Evolutionary conservation across 2,113 vertebrate genomes (phyloP).

Genomic region (Melanerpes formicivorus): DNA sequence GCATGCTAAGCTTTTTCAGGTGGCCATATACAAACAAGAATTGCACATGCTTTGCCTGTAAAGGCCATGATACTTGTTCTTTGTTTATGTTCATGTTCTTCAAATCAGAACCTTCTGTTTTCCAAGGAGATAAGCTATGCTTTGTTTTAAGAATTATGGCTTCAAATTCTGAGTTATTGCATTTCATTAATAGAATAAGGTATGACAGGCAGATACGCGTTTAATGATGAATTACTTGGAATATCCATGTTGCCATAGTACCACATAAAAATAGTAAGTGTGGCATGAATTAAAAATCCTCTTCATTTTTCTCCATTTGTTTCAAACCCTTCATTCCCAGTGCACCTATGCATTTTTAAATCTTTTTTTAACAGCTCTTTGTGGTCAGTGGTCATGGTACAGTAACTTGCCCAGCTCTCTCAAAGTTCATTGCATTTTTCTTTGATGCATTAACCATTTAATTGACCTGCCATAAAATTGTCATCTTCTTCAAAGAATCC

Average conservation of each 20-base stretch:
- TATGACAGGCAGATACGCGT: slow-evolving; percentile 8
- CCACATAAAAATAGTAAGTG: slow-evolving; percentile 51
- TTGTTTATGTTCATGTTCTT: not conserved
- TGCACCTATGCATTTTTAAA: not conserved
- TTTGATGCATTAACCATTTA: not conserved
- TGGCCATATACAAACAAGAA: not conserved
- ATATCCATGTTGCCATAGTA: slow-evolving; percentile 64
- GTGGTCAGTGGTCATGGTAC: not conserved
- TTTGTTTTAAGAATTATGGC: not conserved
- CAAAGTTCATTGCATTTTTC: not conserved
- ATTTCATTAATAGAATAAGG: slow-evolving; percentile 50
- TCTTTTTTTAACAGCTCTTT: not conserved
- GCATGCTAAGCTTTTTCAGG: not conserved
- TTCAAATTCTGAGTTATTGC: slow-evolving; percentile 9
- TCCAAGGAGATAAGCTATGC: not conserved
- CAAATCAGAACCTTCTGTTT: not conserved
- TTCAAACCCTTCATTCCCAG: slow-evolving; percentile 14
- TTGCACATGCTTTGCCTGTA: not conserved
- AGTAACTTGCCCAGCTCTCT: not conserved
- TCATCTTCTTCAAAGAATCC: not conserved
- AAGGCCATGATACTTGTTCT: not conserved
- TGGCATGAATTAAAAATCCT: slow-evolving; percentile 1
- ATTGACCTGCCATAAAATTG: not conserved
- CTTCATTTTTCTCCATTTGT: not conserved
- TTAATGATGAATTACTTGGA: slow-evolving; percentile 62